Percentiles rank a stretch among this genome's conserved stretches.
phyloP scores from a whole-genome alignment of 2,888 invertebrate species.

The Mimas tiliae region DNA sequence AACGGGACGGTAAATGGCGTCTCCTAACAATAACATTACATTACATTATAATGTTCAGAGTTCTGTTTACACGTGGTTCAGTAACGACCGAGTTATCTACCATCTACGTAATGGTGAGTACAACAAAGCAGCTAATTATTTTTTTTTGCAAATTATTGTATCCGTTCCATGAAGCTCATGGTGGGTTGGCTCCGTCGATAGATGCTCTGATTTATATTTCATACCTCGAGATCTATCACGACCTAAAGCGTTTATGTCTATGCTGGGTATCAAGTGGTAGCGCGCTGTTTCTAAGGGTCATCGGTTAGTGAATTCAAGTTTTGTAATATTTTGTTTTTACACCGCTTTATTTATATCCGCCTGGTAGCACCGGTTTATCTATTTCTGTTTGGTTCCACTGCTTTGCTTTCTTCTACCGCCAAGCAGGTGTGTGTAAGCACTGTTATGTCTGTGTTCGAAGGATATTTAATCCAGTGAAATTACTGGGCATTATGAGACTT shows the following conservation, averaged over 20 bases:
- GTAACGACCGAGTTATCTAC: slow-evolving; percentile 60
- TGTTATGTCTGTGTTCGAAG: too few relatives aligned
- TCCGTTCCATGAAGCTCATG: slow-evolving; percentile 70
- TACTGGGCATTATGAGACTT: too few relatives aligned
- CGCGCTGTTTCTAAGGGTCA: not conserved
- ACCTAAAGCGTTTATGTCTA: slow-evolving; percentile 59
- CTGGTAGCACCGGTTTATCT: too few relatives aligned
- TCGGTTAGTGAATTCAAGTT: not conserved
- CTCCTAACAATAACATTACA: slow-evolving; percentile 28
- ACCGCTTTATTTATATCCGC: too few relatives aligned
- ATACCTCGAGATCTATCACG: slow-evolving; percentile 65
- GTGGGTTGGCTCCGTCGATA: slow-evolving; percentile 64
- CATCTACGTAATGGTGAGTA: slow-evolving; percentile 77
- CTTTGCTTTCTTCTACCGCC: too few relatives aligned
- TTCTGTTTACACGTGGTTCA: slow-evolving; percentile 40
- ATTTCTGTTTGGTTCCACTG: too few relatives aligned
- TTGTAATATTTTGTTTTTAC: not conserved
- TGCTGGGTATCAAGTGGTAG: slow-evolving; percentile 39
- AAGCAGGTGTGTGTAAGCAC: too few relatives aligned
- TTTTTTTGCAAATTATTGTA: slow-evolving; percentile 68
- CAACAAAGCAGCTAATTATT: slow-evolving; percentile 54
- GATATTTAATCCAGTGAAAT: too few relatives aligned
- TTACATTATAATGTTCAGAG: slow-evolving; percentile 31
- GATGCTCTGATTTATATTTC: slow-evolving; percentile 78
- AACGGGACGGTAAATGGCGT: not conserved